These are phyloP conservation scores for Choloepus didactylus DNA, from an alignment of 2,797 vertebrate species.

Conservation along the genomic window DNA sequence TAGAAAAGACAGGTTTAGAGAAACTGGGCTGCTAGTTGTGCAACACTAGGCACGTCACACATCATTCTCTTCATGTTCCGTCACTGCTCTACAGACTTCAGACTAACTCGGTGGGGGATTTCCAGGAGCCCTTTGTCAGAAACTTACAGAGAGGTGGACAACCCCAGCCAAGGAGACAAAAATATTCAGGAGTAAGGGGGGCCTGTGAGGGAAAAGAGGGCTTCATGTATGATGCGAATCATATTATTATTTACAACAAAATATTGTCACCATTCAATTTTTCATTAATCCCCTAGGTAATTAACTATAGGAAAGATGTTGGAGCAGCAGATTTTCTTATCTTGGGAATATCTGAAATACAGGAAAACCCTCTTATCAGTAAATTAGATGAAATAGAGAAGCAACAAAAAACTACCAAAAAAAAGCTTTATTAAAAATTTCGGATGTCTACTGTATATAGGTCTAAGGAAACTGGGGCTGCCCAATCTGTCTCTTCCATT, in stretches of 20 bases:
- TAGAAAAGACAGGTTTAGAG: not conserved
- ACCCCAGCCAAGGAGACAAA: not conserved
- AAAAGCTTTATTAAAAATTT: not conserved
- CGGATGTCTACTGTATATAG: not conserved
- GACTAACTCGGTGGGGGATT: not conserved
- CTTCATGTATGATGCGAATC: not conserved
- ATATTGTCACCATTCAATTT: not conserved
- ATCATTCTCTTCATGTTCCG: fast-evolving
- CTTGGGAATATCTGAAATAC: not conserved
- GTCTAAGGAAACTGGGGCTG: not conserved
- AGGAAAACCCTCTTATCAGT: not conserved
- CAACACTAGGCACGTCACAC: not conserved
- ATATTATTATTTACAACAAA: not conserved
- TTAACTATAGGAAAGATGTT: not conserved
- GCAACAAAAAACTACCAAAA: not conserved
- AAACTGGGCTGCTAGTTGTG: not conserved
- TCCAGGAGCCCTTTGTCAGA: not conserved
- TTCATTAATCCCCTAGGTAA: not conserved
- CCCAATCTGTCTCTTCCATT: not conserved
- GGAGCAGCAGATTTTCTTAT: not conserved
- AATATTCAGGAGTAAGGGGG: not conserved
- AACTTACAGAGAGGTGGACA: not conserved
- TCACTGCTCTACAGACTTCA: not conserved
- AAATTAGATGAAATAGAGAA: not conserved
- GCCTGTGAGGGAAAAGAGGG: not conserved